Evolutionary conservation across 2,113 vertebrate species (phyloP), one percentile per base, ranked within the genome.

Genomic region (Psittacara wagleri): DNA sequence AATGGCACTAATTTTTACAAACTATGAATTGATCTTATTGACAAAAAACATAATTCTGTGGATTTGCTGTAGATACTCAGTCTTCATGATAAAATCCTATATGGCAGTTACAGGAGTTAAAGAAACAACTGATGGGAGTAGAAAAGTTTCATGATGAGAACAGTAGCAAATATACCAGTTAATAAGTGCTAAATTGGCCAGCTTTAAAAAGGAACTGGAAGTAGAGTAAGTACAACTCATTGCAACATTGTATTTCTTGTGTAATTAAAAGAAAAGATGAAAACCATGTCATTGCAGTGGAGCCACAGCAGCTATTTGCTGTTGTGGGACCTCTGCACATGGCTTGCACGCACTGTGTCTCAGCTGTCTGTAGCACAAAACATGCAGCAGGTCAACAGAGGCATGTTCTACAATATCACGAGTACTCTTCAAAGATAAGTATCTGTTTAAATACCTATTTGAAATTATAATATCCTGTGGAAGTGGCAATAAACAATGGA

Each of bases 171-270:
- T 27, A 37, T 4, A 55, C 29, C 11, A 57, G 10, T 41, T 80
- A 23, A 28, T 7, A 41, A 24, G 19, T 1, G 1, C 44, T 59
- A 14, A 33, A 59, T 55, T 67, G n/a, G 57, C 19, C 24, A 83
- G 29, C 41, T 83, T 49, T 35, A 44, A 73, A 78, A 90, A 82
- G 73, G 48, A 94, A 91, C 59, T 23, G 64, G 49, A 74, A 93
- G 41, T 31, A 57, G 57, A 61, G 37, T 61, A 88, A 72, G 29
- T 78, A 72, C 23, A 33, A 91, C 7, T 82, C 37, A 27, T 95
- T 94, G 69, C 94, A 93, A 76, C 62, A 69, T 7, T 18, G n/a
- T 29, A 69, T 70, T 76, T 95, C 74, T 75, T 89, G 49, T 84
- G 83, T 84, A 93, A 91, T 86, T 23, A 48, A 64, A 41, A 9